Percentiles rank a stretch among this genome's conserved stretches.
phyloP scores from a whole-genome alignment of 2,113 vertebrate genomes.

The Phalacrocorax brasilianus region DNA sequence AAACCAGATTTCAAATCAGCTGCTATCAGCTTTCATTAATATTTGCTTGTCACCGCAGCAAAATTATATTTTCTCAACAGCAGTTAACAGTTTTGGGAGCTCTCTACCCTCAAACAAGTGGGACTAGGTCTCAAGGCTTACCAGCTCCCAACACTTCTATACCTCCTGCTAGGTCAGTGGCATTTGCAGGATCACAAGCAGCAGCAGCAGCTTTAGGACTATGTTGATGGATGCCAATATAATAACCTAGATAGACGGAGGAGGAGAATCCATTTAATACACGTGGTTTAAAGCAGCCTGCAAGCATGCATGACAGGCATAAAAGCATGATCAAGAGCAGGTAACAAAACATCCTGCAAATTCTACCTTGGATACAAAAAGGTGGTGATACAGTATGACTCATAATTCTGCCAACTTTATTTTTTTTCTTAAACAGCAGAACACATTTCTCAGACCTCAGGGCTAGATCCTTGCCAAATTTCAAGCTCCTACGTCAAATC shows the following conservation, averaged over 20 bases:
- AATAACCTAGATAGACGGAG: fast-evolving
- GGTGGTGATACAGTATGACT: not conserved
- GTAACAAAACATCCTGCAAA: not conserved
- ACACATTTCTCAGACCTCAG: conserved; percentile 9
- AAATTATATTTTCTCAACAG: not conserved
- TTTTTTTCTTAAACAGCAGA: not conserved
- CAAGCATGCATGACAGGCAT: not conserved
- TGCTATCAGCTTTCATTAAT: conserved; percentile 13
- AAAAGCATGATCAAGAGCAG: not conserved
- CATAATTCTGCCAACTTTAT: not conserved
- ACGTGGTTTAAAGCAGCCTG: not conserved
- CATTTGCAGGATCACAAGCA: not conserved
- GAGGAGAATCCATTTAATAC: not conserved
- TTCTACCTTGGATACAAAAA: not conserved
- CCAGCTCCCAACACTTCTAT: not conserved
- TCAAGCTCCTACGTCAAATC: conserved; percentile 1
- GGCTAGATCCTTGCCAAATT: conserved; percentile 11
- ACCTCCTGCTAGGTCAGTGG: not conserved
- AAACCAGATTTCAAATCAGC: not conserved
- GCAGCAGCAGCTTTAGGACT: not conserved
- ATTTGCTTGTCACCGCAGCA: not conserved
- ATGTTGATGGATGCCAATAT: not conserved
- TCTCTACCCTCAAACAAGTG: not conserved
- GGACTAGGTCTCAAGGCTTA: not conserved
- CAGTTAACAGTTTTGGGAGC: not conserved